Percentiles rank a stretch among this genome's conserved stretches.
Conservation (phyloP, 2,113 vertebrate species). For the Connochaetes taurinus region DNA sequence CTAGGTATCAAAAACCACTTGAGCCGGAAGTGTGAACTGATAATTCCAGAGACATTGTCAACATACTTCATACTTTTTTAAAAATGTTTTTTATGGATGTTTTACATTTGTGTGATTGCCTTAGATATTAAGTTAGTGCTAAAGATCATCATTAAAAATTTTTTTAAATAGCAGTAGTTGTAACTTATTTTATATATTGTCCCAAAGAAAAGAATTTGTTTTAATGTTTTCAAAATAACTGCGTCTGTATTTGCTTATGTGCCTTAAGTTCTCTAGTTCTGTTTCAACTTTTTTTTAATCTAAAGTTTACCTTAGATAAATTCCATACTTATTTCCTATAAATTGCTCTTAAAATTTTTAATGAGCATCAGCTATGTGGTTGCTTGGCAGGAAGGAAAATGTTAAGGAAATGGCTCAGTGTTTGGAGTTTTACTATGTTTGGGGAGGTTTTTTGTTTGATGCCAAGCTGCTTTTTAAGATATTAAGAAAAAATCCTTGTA, state of each 20-base stretch:
- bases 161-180: slow-evolving; percentile 54
- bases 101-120: slow-evolving; percentile 60
- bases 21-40: slow-evolving; percentile 36
- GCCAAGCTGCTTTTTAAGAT: slow-evolving; percentile 63
- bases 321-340: not conserved
- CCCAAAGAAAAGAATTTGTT: slow-evolving; percentile 76
- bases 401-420: slow-evolving; percentile 4
- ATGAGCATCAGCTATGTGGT: not conserved
- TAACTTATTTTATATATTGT: slow-evolving; percentile 69
- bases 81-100: slow-evolving; percentile 44
- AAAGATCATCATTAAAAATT: slow-evolving; percentile 50
- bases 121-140: slow-evolving; percentile 56
- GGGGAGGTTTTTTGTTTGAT: not conserved
- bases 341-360: slow-evolving; percentile 14
- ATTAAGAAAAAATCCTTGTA: slow-evolving; percentile 32
- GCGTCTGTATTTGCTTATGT: slow-evolving; percentile 67
- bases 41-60: slow-evolving; percentile 53
- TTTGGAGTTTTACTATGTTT: slow-evolving; percentile 43
- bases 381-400: slow-evolving; percentile 21
- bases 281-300: not conserved
- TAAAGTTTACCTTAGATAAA: slow-evolving; percentile 11
- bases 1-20: slow-evolving; percentile 40
- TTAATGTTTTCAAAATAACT: slow-evolving; percentile 51
- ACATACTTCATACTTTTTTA: slow-evolving; percentile 30
- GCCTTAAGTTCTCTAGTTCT: slow-evolving; percentile 50